Evolutionary conservation across 2,797 vertebrate genomes (phyloP).

Genomic region (Cryptoblepharus egeriae): DNA sequence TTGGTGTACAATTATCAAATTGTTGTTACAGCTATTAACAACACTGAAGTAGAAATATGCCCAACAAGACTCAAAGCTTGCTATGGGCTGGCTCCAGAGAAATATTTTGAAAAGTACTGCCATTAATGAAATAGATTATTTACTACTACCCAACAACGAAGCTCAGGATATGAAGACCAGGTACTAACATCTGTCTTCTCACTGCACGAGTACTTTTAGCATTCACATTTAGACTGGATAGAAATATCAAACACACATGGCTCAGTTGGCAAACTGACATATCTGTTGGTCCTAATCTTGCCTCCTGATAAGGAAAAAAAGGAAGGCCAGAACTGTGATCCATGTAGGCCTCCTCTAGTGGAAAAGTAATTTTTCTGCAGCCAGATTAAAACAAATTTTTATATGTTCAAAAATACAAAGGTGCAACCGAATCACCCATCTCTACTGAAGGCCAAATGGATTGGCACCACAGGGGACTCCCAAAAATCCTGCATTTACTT

Average conservation of each 20-base stretch:
- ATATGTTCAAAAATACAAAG: not conserved
- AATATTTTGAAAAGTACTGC: slow-evolving; percentile 59
- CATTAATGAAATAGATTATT: slow-evolving; percentile 70
- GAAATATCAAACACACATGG: too few relatives aligned
- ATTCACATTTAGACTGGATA: not conserved
- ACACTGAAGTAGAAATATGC: slow-evolving; percentile 69
- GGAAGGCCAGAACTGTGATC: not conserved
- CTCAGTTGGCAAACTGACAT: too few relatives aligned
- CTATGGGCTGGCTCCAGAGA: slow-evolving; percentile 64
- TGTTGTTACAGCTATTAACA: slow-evolving; percentile 81
- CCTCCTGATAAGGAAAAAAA: not conserved
- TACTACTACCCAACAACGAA: slow-evolving; percentile 61
- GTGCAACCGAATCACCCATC: not conserved
- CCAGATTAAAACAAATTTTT: not conserved
- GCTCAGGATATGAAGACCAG: slow-evolving; percentile 55
- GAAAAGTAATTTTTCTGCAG: not conserved
- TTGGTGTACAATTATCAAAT: slow-evolving; percentile 78
- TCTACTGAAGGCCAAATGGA: too few relatives aligned
- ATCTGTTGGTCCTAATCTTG: too few relatives aligned
- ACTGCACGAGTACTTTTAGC: slow-evolving; percentile 37
- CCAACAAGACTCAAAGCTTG: slow-evolving; percentile 66
- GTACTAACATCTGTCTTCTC: slow-evolving; percentile 50
- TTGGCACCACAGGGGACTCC: not conserved
- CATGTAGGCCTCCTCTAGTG: not conserved
- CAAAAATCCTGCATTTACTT: not conserved